Evolutionary conservation across 2,113 vertebrate species (phyloP), one percentile per base, ranked within the genome.

Genomic region (Colistium nudipinnis): DNA sequence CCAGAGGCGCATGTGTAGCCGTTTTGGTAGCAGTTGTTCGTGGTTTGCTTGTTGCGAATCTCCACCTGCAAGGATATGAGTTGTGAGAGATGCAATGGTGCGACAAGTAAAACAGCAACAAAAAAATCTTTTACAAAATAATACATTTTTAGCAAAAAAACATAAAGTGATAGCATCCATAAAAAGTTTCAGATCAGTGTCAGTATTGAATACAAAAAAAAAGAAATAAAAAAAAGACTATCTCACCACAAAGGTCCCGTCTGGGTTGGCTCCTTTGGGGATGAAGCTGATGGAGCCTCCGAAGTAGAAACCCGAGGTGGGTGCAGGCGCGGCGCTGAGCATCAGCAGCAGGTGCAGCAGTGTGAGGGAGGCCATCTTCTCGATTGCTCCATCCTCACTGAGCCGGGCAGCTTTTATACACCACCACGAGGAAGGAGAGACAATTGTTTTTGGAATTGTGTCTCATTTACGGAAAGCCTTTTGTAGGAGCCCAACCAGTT

Each of bases 31-130:
- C 70, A 78, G 13, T 0, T 1, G 28, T 9, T 2, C 22, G 25
- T 28, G 4, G 66, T n/a, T 33, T 67, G 30, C 16, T 36, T 87
- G 65, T 55, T 53, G 16, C 62, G 74, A 55, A 87, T 7, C 31
- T 88, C 77, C 44, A 87, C 76, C 87, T 88, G 70, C 1, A 66
- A 48, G 4, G 8, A n/a, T 1, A 41, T n/a, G n/a, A n/a, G n/a
- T n/a, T n/a, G n/a, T n/a, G n/a, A n/a, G n/a, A n/a, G n/a, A n/a
- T n/a, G n/a, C n/a, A n/a, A n/a, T n/a, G n/a, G n/a, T n/a, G n/a
- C n/a, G n/a, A n/a, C n/a, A n/a, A n/a, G n/a, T n/a, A n/a, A n/a
- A n/a, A n/a, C n/a, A n/a, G n/a, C n/a, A n/a, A n/a, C n/a, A n/a
- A n/a, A n/a, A n/a, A n/a, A n/a, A n/a, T 33, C 31, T 33, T 33